Percentiles rank a stretch among this genome's conserved stretches.
Evolutionary conservation across 23 tunicate species (phyloP).

Genomic region (Trididemnum clinides): DNA sequence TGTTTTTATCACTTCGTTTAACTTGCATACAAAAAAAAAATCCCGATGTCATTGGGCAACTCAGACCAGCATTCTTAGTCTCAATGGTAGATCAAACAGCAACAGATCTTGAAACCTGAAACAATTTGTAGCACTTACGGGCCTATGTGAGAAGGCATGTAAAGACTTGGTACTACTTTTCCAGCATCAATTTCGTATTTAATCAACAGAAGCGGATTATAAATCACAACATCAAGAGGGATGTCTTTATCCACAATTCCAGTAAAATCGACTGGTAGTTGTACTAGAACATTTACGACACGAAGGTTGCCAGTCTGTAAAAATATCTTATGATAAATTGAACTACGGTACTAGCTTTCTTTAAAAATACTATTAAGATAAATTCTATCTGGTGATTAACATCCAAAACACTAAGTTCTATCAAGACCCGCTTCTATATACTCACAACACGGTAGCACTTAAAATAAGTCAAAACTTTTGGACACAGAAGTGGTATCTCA

Average conservation of each 20-base stretch:
- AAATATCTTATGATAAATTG: background rate
- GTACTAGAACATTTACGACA: slow-evolving; percentile 42
- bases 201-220: slow-evolving; percentile 65
- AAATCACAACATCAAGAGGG: slow-evolving; percentile 52
- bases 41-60: too few species aligned
- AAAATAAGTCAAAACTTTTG: too few species aligned
- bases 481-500: too few species aligned
- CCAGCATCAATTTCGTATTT: slow-evolving; percentile 41
- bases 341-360: too few species aligned
- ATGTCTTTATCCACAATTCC: slow-evolving; percentile 2
- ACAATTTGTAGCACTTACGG: slow-evolving; percentile 56
- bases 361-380: background rate
- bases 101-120: too few species aligned
- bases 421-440: too few species aligned
- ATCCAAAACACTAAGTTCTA: too few species aligned
- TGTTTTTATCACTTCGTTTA: too few species aligned
- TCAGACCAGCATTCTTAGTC: too few species aligned
- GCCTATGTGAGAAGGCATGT: slow-evolving; percentile 64
- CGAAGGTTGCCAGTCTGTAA: slow-evolving; percentile 32
- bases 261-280: slow-evolving; percentile 23
- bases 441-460: too few species aligned
- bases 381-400: background rate
- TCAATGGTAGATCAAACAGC: too few species aligned
- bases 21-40: too few species aligned
- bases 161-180: slow-evolving; percentile 55